Base-by-base conservation (phyloP, 2,797 vertebrate genomes). In the Atherinosoma microstoma region DNA sequence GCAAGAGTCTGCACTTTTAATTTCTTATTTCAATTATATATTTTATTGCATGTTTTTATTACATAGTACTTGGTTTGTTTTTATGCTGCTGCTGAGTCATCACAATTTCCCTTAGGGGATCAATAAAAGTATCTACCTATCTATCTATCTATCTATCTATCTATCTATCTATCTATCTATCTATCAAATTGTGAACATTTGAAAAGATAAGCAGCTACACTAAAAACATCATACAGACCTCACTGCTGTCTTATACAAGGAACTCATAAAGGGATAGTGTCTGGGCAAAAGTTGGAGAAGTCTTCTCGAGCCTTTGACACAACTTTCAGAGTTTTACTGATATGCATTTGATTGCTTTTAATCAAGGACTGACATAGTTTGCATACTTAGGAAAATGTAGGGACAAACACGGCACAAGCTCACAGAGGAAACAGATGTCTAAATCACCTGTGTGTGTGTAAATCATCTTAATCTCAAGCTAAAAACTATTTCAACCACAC, bases 311-410 rank as follows among this genome's bases (percentile, higher is more conserved):
- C 36, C 47, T 54, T 13, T 69, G 82, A 89, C 70, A 62, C 85
- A 69, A 72, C 79, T 80, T 79, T 79, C 76, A 80, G 76, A 75
- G 80, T 80, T 79, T 57, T 49, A 70, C 61, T 80, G 47, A 67
- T 42, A 61, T 51, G 61, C 70, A 83, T 75, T 62, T 15, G 6
- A 67, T 40, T 62, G 67, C 56, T 56, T 69, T 79, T 79, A 81
- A 89, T 87, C 80, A 87, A 78, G 75, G 6, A 85, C 76, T 80
- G 82, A 84, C 79, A 89, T 83, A 77, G 68, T 87, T 67, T 65
- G 79, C 65, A 64, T 70, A 76, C 59, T 77, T 75, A 69, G 73
- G 56, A 78, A 85, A 84, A 79, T 81, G 64, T 72, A 47, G 78
- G 57, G 45, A 60, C 80, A 72, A 73, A 56, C n/a, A n/a, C 77